A percentile compares a stretch with the other conserved stretches of the same genome.
Conservation (phyloP, 2,888 invertebrate genomes). For the Timema podura region DNA sequence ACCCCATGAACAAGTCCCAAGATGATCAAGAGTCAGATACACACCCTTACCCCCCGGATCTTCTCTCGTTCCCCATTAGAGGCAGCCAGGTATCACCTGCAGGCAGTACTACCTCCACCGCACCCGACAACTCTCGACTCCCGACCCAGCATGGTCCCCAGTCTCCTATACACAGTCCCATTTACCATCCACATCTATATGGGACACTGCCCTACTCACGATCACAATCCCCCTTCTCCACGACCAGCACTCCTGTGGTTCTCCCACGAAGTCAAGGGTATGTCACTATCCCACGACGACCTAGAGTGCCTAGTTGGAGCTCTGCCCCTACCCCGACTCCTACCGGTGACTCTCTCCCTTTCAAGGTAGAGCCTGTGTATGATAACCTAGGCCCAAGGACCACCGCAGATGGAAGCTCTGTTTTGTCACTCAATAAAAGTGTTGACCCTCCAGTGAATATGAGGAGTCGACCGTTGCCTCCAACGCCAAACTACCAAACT, state of each 20-base stretch:
- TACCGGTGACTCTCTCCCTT: constrained; percentile 39
- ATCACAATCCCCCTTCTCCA: constrained; percentile 56
- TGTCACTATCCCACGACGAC: constrained; percentile 80
- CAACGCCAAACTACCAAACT: constrained; percentile 60
- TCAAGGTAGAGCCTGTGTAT: constrained; percentile 67
- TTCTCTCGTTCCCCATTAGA: constrained; percentile 69
- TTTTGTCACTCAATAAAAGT: constrained; percentile 71
- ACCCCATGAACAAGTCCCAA: constrained; percentile 16
- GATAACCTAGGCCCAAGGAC: constrained; percentile 81
- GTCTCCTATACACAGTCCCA: constrained; percentile 38
- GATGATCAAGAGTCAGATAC: constrained; percentile 7
- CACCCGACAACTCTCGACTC: constrained; percentile 65
- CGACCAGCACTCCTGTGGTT: constrained; percentile 54
- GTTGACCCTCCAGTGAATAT: constrained; percentile 15
- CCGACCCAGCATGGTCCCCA: constrained; percentile 45
- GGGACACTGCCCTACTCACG: constrained; percentile 76
- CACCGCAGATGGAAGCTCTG: constrained; percentile 82
- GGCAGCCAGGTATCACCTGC: constrained; percentile 50
- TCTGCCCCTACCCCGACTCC: constrained; percentile 43
- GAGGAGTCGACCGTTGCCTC: constrained; percentile 38
- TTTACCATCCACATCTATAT: constrained; percentile 54
- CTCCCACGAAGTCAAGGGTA: constrained; percentile 70
- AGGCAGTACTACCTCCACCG: constrained; percentile 77
- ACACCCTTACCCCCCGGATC: constrained; percentile 65
- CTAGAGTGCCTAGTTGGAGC: constrained; percentile 78